Conservation (phyloP, 2,113 vertebrate species). For the Nestor notabilis region DNA sequence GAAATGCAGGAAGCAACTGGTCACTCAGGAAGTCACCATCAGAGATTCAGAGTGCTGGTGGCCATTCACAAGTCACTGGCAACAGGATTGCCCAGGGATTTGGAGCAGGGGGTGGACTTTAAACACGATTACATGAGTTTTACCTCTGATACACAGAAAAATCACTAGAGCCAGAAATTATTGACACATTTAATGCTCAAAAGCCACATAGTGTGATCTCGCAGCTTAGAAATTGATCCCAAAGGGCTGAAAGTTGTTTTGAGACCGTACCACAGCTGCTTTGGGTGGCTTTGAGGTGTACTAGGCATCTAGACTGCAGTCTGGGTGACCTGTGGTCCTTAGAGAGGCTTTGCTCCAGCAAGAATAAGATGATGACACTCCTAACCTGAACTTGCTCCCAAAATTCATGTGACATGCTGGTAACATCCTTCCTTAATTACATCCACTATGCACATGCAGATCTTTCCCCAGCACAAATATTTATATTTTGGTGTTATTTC, state of each 20-base stretch:
- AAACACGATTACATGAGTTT: not conserved
- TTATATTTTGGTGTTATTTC: not conserved
- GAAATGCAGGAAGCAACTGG: not conserved
- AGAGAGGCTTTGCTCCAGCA: not conserved
- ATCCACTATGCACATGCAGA: not conserved
- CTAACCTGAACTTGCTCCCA: not conserved
- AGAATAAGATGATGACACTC: not conserved
- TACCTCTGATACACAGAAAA: not conserved
- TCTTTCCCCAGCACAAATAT: not conserved
- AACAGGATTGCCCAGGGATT: not conserved
- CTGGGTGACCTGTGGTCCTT: not conserved
- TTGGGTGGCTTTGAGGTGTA: not conserved
- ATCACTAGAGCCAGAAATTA: not conserved
- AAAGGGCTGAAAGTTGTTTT: not conserved
- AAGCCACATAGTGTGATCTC: not conserved
- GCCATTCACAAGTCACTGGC: not conserved
- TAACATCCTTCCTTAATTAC: not conserved
- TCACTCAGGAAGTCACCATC: not conserved
- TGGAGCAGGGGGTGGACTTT: not conserved
- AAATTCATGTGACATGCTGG: not conserved
- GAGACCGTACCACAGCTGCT: not conserved
- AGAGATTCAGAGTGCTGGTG: not conserved
- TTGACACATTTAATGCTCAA: not conserved
- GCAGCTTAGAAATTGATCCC: not conserved
- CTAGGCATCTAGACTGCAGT: not conserved